A percentile compares a stretch with the other conserved stretches of the same genome.
These are phyloP conservation scores for Aphodius sticticus DNA, from an alignment of 2,888 invertebrate genomes.

Conservation along the genomic window DNA sequence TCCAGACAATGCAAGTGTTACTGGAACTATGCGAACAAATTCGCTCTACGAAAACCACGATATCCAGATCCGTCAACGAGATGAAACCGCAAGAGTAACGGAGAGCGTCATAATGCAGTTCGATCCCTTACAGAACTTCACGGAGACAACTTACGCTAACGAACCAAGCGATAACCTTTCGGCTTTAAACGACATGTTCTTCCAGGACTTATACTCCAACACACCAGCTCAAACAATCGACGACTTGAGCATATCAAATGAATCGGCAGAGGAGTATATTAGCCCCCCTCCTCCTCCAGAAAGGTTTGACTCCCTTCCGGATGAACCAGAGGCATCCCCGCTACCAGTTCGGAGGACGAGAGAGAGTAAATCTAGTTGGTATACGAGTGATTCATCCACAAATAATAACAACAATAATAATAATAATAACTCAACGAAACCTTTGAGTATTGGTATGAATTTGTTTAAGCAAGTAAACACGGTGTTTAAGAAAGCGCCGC, in stretches of 20 bases:
- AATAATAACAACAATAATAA: slow-evolving; percentile 29
- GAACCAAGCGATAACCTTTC: slow-evolving; percentile 64
- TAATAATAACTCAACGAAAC: slow-evolving; percentile 17
- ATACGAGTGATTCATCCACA: slow-evolving; percentile 35
- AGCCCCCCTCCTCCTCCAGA: slow-evolving; percentile 57
- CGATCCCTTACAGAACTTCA: slow-evolving; percentile 65
- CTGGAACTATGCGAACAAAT: slow-evolving; percentile 10
- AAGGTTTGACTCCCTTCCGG: slow-evolving; percentile 70
- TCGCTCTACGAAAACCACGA: slow-evolving; percentile 61
- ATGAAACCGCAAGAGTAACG: slow-evolving; percentile 51
- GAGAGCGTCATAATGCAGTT: slow-evolving; percentile 77
- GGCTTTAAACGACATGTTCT: slow-evolving; percentile 69
- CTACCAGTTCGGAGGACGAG: slow-evolving; percentile 19
- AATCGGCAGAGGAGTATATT: slow-evolving; percentile 59
- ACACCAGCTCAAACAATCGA: slow-evolving; percentile 58
- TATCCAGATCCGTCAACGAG: slow-evolving; percentile 50
- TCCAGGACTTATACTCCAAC: slow-evolving; percentile 73
- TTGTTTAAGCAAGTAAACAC: slow-evolving; percentile 54
- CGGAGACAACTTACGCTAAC: slow-evolving; percentile 50
- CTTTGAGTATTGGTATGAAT: slow-evolving; percentile 24
- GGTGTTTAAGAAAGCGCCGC: slow-evolving; percentile 65
- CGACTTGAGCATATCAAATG: slow-evolving; percentile 60
- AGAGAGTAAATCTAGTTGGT: slow-evolving; percentile 52
- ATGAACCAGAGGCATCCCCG: slow-evolving; percentile 50
- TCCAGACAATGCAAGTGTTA: slow-evolving; percentile 36